These are phyloP conservation scores for Sepiola atlantica DNA, from an alignment of 2,888 invertebrate genomes.

Conservation along the genomic window DNA sequence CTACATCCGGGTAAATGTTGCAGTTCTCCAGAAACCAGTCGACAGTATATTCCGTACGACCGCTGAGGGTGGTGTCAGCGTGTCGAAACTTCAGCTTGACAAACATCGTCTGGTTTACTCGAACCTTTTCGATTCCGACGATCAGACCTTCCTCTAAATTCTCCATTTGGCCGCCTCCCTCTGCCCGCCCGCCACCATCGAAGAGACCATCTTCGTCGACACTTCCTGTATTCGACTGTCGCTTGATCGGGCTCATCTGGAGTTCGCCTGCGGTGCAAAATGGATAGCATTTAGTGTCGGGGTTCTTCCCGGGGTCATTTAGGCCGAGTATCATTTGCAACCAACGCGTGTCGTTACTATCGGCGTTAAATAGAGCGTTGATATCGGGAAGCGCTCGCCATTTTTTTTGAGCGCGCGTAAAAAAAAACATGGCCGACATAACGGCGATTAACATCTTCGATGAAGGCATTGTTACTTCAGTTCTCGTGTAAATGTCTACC, in stretches of 20 bases:
- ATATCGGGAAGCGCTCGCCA: neutral
- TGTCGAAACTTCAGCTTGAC: neutral
- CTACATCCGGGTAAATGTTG: neutral
- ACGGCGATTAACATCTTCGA: neutral
- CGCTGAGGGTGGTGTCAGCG: neutral
- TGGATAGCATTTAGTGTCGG: neutral
- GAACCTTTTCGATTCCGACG: neutral
- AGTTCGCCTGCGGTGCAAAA: neutral
- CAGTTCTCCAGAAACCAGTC: slow-evolving; percentile 15
- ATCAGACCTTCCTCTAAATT: neutral
- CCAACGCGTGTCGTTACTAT: neutral
- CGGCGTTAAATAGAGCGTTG: neutral
- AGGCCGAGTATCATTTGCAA: neutral
- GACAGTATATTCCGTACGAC: neutral
- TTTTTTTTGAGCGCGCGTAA: neutral
- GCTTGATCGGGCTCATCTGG: neutral
- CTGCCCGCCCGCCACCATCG: neutral
- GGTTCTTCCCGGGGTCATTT: neutral
- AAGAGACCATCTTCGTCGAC: neutral
- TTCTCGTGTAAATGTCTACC: too few relatives aligned
- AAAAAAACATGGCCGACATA: neutral
- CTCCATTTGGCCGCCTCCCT: neutral
- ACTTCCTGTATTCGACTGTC: neutral
- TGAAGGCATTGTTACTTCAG: neutral
- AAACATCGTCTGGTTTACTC: neutral